Percentiles rank a stretch among this genome's conserved stretches.
Evolutionary conservation across 2,113 vertebrate species (phyloP).

Genomic region (Xiphias gladius): DNA sequence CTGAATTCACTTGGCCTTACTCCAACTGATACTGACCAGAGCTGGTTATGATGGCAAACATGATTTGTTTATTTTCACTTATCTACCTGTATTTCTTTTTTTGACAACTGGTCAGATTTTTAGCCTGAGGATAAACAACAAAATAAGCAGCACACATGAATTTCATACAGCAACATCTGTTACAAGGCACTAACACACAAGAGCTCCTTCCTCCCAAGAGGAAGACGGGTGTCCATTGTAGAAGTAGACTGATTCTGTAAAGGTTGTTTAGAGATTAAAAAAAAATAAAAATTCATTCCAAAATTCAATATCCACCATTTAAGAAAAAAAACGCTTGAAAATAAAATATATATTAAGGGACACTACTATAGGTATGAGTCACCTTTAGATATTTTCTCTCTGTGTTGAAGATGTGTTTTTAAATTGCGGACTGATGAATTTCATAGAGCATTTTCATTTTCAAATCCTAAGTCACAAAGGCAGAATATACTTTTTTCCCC

Average conservation of each 20-base stretch:
- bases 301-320: constrained; percentile 35
- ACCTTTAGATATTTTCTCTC: constrained; percentile 37
- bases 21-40: constrained; percentile 28
- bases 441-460: constrained; percentile 41
- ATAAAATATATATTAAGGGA: constrained; percentile 39
- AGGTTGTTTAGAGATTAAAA: constrained; percentile 19
- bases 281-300: neutral
- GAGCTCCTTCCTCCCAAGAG: constrained; percentile 30
- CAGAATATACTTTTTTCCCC: neutral
- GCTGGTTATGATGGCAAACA: constrained; percentile 21
- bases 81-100: constrained; percentile 8
- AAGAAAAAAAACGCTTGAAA: constrained; percentile 22
- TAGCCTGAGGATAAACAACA: constrained; percentile 30
- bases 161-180: constrained; percentile 42
- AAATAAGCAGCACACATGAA: constrained; percentile 34
- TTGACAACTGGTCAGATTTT: constrained; percentile 18
- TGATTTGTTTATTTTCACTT: constrained; percentile 35
- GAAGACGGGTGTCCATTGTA: constrained; percentile 27
- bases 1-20: constrained; percentile 36
- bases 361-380: constrained; percentile 34
- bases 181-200: constrained; percentile 56
- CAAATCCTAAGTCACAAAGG: neutral
- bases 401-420: constrained; percentile 21
- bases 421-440: constrained; percentile 40
- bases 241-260: constrained; percentile 34